These are phyloP conservation scores for Stenodera caucasica DNA, from an alignment of 2,888 invertebrate species.

Conservation along the genomic window DNA sequence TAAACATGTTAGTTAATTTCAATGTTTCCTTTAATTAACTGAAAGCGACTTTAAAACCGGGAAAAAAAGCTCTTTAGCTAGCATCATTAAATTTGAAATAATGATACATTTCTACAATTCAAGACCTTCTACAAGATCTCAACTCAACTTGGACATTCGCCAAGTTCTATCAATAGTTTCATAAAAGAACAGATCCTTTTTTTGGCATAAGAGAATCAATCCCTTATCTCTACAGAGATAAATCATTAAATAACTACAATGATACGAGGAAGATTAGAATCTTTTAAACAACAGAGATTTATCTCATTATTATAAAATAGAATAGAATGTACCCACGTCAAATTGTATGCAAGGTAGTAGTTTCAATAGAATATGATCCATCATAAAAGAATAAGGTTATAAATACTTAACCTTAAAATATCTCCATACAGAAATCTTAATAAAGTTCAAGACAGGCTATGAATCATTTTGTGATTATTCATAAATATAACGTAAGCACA, in stretches of 20 bases:
- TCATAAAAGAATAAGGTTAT: neutral
- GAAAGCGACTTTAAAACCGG: neutral
- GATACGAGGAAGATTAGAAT: neutral
- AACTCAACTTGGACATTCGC: constrained; percentile 1
- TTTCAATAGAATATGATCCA: neutral
- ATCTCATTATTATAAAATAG: neutral
- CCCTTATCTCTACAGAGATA: neutral
- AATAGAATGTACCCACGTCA: neutral
- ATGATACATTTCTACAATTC: constrained; percentile 18
- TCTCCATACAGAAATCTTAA: neutral
- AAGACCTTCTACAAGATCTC: neutral
- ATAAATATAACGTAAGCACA: too few species aligned
- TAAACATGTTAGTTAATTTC: too few species aligned
- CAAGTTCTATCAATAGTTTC: constrained; percentile 21
- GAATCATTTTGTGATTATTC: neutral
- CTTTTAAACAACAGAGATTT: neutral
- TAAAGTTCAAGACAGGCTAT: neutral
- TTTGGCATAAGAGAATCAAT: neutral
- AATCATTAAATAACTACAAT: neutral
- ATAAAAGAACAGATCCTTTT: constrained; percentile 4
- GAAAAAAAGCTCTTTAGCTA: neutral
- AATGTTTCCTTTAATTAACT: constrained; percentile 13
- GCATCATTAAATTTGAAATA: constrained; percentile 12
- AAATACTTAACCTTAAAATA: neutral
- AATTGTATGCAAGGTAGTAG: neutral